phyloP scores from a whole-genome alignment of 2,113 vertebrate species.

The Triplophysa rosa region DNA sequence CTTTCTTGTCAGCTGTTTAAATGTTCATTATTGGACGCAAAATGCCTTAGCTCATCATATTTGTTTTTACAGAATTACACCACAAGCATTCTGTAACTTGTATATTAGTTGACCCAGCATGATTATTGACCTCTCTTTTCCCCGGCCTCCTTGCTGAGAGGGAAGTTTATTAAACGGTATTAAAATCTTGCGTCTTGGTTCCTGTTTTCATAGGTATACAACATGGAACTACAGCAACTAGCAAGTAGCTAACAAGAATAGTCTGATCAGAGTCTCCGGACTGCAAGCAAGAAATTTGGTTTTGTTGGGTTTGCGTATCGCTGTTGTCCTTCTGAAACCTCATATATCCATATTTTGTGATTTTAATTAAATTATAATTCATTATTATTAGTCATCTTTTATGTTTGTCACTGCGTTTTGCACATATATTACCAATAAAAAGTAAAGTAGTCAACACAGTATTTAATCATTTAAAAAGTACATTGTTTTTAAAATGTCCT shows the following conservation, averaged over 20 bases:
- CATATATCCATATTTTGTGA: too few relatives aligned
- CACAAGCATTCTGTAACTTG: conserved; percentile 44
- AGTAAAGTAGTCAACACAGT: too few relatives aligned
- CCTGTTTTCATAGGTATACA: conserved; percentile 49
- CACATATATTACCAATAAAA: too few relatives aligned
- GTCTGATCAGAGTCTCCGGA: neutral
- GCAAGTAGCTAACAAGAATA: conserved; percentile 54
- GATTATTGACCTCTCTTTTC: conserved; percentile 58
- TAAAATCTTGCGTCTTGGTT: conserved; percentile 45
- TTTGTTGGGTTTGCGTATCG: too few relatives aligned
- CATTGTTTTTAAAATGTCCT: too few relatives aligned
- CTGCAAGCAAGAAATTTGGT: too few relatives aligned
- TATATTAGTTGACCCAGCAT: conserved; percentile 59
- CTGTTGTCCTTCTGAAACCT: too few relatives aligned
- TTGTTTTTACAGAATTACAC: conserved; percentile 61
- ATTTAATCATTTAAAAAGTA: too few relatives aligned
- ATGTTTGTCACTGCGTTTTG: too few relatives aligned
- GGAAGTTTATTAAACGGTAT: conserved; percentile 44
- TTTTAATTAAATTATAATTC: too few relatives aligned
- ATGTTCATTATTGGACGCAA: conserved; percentile 53
- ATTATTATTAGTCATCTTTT: too few relatives aligned
- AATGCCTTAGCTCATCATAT: conserved; percentile 52
- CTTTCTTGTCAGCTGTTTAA: conserved; percentile 53
- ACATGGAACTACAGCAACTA: conserved; percentile 23
- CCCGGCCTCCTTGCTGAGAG: conserved; percentile 39